These are phyloP conservation scores for Drosophila koepferae DNA, from an alignment of 2,888 invertebrate genomes.

Conservation along the genomic window DNA sequence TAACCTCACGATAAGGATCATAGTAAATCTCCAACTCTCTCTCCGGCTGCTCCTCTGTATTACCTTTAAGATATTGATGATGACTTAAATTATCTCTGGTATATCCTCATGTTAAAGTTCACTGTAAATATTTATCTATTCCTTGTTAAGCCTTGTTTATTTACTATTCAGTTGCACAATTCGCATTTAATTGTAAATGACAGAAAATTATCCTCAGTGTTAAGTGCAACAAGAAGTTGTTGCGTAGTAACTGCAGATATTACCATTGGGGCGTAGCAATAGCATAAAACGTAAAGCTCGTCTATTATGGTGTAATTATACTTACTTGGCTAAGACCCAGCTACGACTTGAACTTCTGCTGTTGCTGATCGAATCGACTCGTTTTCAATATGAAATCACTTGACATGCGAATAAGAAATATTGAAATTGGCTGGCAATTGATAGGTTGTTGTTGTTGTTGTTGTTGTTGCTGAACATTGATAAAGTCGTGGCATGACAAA, in stretches of 20 bases:
- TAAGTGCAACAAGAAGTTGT: not conserved
- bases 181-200: no score
- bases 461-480: conserved; percentile 13
- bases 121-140: not conserved
- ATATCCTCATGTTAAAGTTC: not conserved
- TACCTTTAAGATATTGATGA: no score
- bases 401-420: conserved; percentile 3
- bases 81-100: no score
- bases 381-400: conserved; percentile 5
- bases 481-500: conserved; percentile 29
- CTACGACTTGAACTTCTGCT: not conserved
- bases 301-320: not conserved
- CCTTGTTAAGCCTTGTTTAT: not conserved
- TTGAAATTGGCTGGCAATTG: conserved; percentile 6
- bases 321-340: not conserved
- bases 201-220: not conserved
- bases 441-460: conserved; percentile 7
- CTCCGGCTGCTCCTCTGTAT: no score
- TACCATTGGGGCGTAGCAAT: not conserved
- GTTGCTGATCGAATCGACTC: not conserved
- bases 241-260: not conserved
- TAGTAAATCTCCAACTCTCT: no score
- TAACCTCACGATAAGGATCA: no score
- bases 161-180: not conserved
- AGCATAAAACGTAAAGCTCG: not conserved